These are phyloP conservation scores for Antechinus flavipes DNA, from an alignment of 2,113 vertebrate genomes.

Conservation along the genomic window DNA sequence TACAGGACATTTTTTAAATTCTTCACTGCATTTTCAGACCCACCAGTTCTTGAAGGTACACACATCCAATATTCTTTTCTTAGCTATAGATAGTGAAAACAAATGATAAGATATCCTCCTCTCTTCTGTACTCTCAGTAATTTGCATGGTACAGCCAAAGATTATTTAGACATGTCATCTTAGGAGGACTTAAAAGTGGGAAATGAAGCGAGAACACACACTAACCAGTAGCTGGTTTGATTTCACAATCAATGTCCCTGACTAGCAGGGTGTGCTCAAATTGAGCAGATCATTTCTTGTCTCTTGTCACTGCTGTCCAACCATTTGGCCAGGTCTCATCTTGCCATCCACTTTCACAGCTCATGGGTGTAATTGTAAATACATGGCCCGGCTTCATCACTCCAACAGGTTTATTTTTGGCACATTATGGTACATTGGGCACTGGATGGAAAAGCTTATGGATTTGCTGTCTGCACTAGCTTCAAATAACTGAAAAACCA, in stretches of 20 bases:
- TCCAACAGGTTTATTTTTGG: slow-evolving; percentile 99
- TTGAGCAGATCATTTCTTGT: slow-evolving; percentile 97
- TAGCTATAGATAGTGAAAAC: slow-evolving; percentile 79
- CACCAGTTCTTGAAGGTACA: slow-evolving; percentile 74
- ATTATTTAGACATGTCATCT: slow-evolving; percentile 40
- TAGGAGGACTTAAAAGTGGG: slow-evolving; percentile 86
- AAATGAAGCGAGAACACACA: slow-evolving; percentile 93
- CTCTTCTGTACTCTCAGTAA: slow-evolving; percentile 82
- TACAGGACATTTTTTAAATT: slow-evolving; percentile 74
- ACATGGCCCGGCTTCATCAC: slow-evolving; percentile 99
- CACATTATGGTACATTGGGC: slow-evolving; percentile 96
- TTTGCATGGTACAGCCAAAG: slow-evolving; percentile 80
- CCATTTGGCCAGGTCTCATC: slow-evolving; percentile 99
- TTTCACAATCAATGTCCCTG: slow-evolving; percentile 96
- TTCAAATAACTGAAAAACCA: slow-evolving; percentile 98
- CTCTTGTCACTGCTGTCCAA: slow-evolving; percentile 97
- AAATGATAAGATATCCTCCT: slow-evolving; percentile 73
- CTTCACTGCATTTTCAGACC: slow-evolving; percentile 78
- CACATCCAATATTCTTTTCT: slow-evolving; percentile 72
- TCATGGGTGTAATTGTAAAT: slow-evolving; percentile 99
- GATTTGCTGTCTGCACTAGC: slow-evolving; percentile 98
- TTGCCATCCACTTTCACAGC: slow-evolving; percentile 99
- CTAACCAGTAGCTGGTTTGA: slow-evolving; percentile 92
- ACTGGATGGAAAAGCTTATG: slow-evolving; percentile 98
- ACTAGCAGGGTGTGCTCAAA: slow-evolving; percentile 98